A percentile compares a stretch with the other conserved stretches of the same genome.
Evolutionary conservation across 2,888 invertebrate species (phyloP).

Genomic region (Philopedon plagiatum): DNA sequence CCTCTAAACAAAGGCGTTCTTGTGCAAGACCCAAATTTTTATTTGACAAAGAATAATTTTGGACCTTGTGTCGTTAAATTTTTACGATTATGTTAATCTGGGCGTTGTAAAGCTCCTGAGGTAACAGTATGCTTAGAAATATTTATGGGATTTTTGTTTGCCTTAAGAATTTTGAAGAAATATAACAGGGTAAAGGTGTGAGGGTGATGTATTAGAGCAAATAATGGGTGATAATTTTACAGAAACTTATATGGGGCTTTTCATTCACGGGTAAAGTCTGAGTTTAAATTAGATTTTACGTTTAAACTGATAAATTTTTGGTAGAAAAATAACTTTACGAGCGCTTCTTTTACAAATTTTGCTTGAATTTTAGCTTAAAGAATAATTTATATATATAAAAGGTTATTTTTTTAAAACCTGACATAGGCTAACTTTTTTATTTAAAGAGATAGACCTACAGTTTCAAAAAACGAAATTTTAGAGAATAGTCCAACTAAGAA

Average conservation of each 20-base stretch:
- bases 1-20: conserved; percentile 27
- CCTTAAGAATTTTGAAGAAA: conserved; percentile 39
- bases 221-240: conserved; percentile 31
- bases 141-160: conserved; percentile 46
- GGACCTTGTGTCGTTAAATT: conserved; percentile 42
- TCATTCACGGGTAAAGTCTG: too few relatives aligned
- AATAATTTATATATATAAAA: too few relatives aligned
- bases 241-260: not conserved
- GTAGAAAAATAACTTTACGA: too few relatives aligned
- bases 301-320: too few relatives aligned
- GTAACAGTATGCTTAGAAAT: conserved; percentile 31
- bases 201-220: conserved; percentile 37
- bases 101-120: conserved; percentile 40
- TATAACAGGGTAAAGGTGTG: conserved; percentile 28
- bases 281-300: too few relatives aligned
- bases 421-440: too few relatives aligned
- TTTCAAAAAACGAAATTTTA: too few relatives aligned
- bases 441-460: too few relatives aligned
- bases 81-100: conserved; percentile 50
- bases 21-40: conserved; percentile 36
- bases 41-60: conserved; percentile 47
- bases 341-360: too few relatives aligned
- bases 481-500: too few relatives aligned
- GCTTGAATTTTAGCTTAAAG: too few relatives aligned
- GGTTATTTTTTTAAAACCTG: too few relatives aligned